Evolutionary conservation across 2,888 invertebrate genomes (phyloP).

Genomic region (Thereva nobilitata): DNA sequence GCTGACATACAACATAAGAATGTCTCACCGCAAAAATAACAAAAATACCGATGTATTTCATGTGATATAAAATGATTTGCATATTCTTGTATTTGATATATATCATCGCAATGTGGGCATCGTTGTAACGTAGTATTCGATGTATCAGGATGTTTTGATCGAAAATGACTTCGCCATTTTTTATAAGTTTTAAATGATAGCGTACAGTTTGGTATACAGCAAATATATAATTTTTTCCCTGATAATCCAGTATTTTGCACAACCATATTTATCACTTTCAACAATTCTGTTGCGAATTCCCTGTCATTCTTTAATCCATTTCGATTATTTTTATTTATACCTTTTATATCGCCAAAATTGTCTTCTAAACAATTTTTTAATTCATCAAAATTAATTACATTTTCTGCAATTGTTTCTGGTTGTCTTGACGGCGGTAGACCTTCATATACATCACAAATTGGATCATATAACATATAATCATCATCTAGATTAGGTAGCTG

Average conservation of each 20-base stretch:
- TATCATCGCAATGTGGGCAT: conserved; percentile 11
- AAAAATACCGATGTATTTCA: conserved; percentile 9
- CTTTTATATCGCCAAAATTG: too few relatives aligned
- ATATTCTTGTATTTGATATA: background rate
- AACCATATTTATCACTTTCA: background rate
- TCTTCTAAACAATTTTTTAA: too few relatives aligned
- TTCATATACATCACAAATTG: too few relatives aligned
- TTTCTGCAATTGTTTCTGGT: too few relatives aligned
- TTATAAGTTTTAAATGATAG: background rate
- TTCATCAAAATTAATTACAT: too few relatives aligned
- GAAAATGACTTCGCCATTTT: conserved; percentile 1
- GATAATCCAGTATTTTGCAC: background rate
- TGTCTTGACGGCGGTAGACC: too few relatives aligned
- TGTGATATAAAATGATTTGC: background rate
- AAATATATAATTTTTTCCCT: background rate
- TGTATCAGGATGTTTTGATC: background rate
- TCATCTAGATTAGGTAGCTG: too few relatives aligned
- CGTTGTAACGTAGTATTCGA: background rate
- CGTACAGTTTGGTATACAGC: background rate
- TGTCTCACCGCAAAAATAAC: conserved; percentile 21
- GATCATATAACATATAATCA: too few relatives aligned
- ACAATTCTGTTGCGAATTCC: background rate
- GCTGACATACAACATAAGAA: background rate
- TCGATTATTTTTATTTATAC: background rate
- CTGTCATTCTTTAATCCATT: background rate